Percentiles rank a stretch among this genome's conserved stretches.
Conservation (phyloP, 1,140 invertebrate species). For the Aphis gossypii region DNA sequence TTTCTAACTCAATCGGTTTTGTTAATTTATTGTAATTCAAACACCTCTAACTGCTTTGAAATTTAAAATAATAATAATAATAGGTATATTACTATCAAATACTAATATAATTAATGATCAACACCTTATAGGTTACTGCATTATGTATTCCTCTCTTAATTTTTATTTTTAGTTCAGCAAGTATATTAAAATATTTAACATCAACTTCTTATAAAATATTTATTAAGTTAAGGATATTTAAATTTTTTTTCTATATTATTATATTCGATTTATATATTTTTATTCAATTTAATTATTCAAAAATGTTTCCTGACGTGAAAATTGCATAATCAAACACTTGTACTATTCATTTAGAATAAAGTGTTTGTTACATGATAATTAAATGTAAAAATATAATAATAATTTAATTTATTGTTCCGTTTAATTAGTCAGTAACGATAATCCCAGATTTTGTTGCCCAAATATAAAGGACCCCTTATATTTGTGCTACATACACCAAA, state of each 20-base stretch:
- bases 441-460: conserved; percentile 2
- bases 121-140: too few relatives aligned
- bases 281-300: not conserved
- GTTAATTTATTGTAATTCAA: not conserved
- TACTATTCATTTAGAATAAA: not conserved
- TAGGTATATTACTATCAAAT: too few relatives aligned
- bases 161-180: not conserved
- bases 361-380: not conserved
- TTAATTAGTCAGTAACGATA: conserved; percentile 47
- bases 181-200: not conserved
- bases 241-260: not conserved
- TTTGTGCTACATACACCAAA: not conserved
- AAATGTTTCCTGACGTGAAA: not conserved
- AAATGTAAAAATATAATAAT: not conserved
- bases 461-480: conserved; percentile 7
- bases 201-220: not conserved
- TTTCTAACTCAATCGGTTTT: not conserved
- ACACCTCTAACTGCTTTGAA: not conserved
- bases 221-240: not conserved
- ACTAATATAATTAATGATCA: too few relatives aligned
- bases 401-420: conserved; percentile 28
- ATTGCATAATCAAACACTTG: not conserved
- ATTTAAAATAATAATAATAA: not conserved
- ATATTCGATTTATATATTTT: not conserved
- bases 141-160: too few relatives aligned